phyloP scores from a whole-genome alignment of 2,797 vertebrate genomes.

The Eospalax fontanierii region DNA sequence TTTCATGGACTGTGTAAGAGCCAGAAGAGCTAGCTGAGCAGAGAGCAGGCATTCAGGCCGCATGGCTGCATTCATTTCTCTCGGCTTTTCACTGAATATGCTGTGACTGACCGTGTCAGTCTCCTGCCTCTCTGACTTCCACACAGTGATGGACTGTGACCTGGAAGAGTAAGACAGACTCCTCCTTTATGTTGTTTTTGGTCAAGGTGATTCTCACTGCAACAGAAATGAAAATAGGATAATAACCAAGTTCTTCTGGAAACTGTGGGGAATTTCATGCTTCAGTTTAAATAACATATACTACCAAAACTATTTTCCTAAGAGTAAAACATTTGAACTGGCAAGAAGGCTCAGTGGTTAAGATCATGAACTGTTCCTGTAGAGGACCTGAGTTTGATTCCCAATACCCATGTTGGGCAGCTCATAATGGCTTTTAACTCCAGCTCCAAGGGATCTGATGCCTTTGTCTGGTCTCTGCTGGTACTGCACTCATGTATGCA shows the following conservation, averaged over 20 bases:
- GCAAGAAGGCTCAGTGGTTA: not conserved
- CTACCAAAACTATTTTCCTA: not conserved
- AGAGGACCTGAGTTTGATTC: not conserved
- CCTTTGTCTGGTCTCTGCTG: not conserved
- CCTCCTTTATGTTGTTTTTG: not conserved
- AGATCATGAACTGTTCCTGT: not conserved
- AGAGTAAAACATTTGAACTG: not conserved
- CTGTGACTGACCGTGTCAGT: not conserved
- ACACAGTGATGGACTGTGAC: not conserved
- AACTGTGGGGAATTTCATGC: not conserved
- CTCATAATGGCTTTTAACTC: not conserved
- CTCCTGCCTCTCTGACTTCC: not conserved
- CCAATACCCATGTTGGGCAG: too few species aligned
- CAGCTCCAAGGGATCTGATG: not conserved
- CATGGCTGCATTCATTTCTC: not conserved
- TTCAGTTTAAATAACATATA: not conserved
- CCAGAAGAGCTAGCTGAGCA: not conserved
- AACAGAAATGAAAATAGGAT: not conserved
- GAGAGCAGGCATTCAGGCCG: not conserved
- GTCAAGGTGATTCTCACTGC: not conserved
- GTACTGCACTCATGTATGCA: not conserved
- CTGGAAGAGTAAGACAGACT: not conserved
- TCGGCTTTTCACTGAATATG: not conserved
- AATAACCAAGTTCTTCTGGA: not conserved
- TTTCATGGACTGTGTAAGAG: not conserved